phyloP scores from a whole-genome alignment of 2,888 invertebrate species.

The Psylliodes chrysocephalus region DNA sequence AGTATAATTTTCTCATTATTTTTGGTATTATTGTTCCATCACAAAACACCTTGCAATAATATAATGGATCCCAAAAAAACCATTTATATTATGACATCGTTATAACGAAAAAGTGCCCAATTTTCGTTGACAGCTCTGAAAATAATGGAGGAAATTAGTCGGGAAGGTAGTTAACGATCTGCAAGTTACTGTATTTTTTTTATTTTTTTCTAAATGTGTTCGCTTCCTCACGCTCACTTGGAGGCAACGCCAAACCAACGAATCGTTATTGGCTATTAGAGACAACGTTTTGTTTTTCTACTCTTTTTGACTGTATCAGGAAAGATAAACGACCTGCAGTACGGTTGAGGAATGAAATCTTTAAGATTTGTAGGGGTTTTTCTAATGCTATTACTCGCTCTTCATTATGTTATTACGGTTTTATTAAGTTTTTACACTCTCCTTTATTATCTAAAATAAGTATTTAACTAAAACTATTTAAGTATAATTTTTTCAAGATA shows the following conservation, averaged over 20 bases:
- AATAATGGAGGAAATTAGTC: conserved; percentile 26
- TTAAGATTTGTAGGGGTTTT: conserved; percentile 19
- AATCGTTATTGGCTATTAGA: conserved; percentile 32
- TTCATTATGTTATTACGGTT: neutral
- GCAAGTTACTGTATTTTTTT: conserved; percentile 29
- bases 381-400: neutral
- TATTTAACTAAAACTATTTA: no score
- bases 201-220: conserved; percentile 25
- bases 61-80: no score
- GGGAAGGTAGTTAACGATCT: conserved; percentile 31
- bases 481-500: no score
- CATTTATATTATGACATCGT: no score
- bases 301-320: neutral
- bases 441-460: no score
- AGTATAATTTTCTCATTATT: no score
- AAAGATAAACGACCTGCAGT: conserved; percentile 1
- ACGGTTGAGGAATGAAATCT: conserved; percentile 12
- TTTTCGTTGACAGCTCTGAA: neutral
- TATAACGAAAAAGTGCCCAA: conserved; percentile 6
- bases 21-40: no score
- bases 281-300: conserved; percentile 21
- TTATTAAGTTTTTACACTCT: no score
- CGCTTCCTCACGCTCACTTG: conserved; percentile 1
- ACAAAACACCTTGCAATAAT: no score
- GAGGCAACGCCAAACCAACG: conserved; percentile 18